Evolutionary conservation across 2,888 invertebrate species (phyloP).

Genomic region (Cantharis lateralis): DNA sequence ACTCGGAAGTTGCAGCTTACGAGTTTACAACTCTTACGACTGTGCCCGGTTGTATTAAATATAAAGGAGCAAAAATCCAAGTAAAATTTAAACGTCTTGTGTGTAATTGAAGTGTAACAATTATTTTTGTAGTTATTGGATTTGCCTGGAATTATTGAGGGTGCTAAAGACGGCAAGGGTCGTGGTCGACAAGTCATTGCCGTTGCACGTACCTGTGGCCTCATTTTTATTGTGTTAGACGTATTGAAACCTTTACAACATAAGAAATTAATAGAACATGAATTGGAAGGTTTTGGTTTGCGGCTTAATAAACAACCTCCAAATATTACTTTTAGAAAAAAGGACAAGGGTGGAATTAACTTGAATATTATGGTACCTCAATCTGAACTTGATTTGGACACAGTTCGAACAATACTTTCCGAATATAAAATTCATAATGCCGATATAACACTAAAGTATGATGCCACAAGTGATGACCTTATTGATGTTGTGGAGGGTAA

Average conservation of each 20-base stretch:
- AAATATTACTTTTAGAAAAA: conserved; percentile 92
- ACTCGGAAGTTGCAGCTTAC: conserved; percentile 99
- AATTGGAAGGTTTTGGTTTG: conserved; percentile 98
- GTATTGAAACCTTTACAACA: conserved; percentile 97
- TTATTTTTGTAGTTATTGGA: conserved; percentile 77
- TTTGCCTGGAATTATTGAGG: conserved; percentile 99
- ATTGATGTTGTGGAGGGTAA: conserved; percentile 99
- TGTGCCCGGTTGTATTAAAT: conserved; percentile 98
- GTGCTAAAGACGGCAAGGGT: conserved; percentile 99
- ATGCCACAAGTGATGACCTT: conserved; percentile 96
- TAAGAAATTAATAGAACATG: conserved; percentile 94
- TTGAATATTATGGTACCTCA: conserved; percentile 79
- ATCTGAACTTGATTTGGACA: conserved; percentile 86
- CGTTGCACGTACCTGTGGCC: conserved; percentile 96
- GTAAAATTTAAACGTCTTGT: conserved; percentile 66
- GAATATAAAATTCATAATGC: conserved; percentile 99
- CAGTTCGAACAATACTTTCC: conserved; percentile 92
- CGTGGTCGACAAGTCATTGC: conserved; percentile 98
- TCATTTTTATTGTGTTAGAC: conserved; percentile 97
- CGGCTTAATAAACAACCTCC: conserved; percentile 96
- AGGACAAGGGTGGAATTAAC: conserved; percentile 99
- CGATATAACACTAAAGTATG: conserved; percentile 91
- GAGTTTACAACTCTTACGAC: conserved; percentile 99
- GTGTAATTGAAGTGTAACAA: background rate
- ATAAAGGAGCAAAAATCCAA: conserved; percentile 99